Base-by-base conservation (phyloP, 1,140 invertebrate species). In the Brachionus paranguensis region DNA sequence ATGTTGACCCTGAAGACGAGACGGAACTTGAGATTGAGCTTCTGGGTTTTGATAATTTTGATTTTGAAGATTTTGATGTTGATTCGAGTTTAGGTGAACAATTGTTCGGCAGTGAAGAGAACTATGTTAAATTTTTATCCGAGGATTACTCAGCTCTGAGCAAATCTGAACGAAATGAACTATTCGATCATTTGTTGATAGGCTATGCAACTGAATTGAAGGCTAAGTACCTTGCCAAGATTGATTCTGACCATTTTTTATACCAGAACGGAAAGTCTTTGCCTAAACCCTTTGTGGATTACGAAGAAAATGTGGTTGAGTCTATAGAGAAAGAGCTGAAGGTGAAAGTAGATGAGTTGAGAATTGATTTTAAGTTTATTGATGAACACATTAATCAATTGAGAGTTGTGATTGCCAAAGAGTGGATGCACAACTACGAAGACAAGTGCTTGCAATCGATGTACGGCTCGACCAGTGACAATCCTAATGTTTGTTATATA, bases 401-500 rank as follows among this genome's bases (percentile, higher is more conserved):
- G 11, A 79, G 55, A 24, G 20, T 64, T 10, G 17, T 79, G 10
- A 55, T 79, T 29, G 76, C 76, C 20, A 55, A 64, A 64, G 50
- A 79, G 27, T 79, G 76, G 76, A 37, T 79, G 50, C 29, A 41
- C 24, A 55, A 64, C 50, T 79, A 79, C 41, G 76, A 79, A 53
- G 76, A 79, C 41, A 79, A 79, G 53, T 79, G 27, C 7, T 41
- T 79, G 12, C 76, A 79, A 7, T n/a, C 68, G 17, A 72, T 72
- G 12, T 72, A 72, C 41, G 68, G 37, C 20, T 72, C 68, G 17
- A 43, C 14, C 12, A 43, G 14, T 72, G 68, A 72, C 17, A 72
- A 43, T 20, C 33, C 68, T 37, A 72, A 43, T 72, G 33, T 72
- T 72, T 37, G 14, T 72, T 72, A 72, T 20, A 43, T 72, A 20